phyloP scores from a whole-genome alignment of 2,797 vertebrate genomes.

The Anomalospiza imberbis region DNA sequence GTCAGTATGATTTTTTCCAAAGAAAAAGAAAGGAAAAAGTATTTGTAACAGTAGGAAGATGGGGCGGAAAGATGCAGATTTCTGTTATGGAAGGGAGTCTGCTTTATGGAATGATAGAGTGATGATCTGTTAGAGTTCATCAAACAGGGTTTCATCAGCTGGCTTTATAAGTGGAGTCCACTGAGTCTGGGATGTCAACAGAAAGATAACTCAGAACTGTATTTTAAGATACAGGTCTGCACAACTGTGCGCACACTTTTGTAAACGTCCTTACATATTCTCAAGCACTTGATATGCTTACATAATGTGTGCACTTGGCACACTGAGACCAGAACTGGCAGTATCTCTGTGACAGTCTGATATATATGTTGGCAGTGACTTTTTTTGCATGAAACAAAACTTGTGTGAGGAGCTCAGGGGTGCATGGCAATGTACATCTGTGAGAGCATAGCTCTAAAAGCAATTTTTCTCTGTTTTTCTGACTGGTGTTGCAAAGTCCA shows the following conservation, averaged over 20 bases:
- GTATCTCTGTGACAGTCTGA: not conserved
- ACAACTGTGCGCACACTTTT: not conserved
- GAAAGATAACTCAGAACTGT: not conserved
- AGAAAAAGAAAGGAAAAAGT: not conserved
- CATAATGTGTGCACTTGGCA: conserved; percentile 6
- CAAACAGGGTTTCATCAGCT: not conserved
- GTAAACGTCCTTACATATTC: not conserved
- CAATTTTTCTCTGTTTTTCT: not conserved
- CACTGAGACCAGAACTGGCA: conserved; percentile 17
- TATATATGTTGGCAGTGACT: not conserved
- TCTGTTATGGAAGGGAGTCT: not conserved
- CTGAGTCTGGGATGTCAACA: not conserved
- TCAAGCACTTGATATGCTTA: not conserved
- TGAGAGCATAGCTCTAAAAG: not conserved
- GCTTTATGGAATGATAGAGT: not conserved
- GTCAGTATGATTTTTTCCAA: not conserved
- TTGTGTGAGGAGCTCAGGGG: not conserved
- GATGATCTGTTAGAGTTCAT: not conserved
- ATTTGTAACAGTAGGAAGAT: not conserved
- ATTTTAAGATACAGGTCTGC: not conserved
- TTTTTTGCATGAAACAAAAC: not conserved
- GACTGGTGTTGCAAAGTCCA: not conserved
- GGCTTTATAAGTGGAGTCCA: not conserved
- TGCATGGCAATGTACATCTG: not conserved
- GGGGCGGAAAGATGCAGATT: accelerated